phyloP scores from a whole-genome alignment of 2,888 invertebrate species.

The Cordilura impudica region DNA sequence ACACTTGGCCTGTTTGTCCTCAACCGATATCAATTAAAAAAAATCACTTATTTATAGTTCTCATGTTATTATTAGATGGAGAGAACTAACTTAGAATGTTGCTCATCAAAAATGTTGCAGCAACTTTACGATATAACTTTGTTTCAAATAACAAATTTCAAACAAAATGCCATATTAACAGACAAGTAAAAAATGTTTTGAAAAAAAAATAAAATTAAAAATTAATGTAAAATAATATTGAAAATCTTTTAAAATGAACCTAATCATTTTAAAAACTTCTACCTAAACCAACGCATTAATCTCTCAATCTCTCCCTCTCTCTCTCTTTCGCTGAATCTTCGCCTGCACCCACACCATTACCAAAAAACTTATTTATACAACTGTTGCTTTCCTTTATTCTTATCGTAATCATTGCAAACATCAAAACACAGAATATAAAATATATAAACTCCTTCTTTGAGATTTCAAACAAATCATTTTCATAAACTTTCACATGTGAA shows the following conservation, averaged over 20 bases:
- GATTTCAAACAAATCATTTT: conserved; percentile 52
- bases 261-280: neutral
- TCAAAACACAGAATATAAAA: neutral
- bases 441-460: neutral
- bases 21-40: too few relatives aligned
- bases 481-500: conserved; percentile 49
- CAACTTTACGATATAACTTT: neutral
- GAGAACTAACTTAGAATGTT: too few relatives aligned
- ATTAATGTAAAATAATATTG: too few relatives aligned
- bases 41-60: too few relatives aligned
- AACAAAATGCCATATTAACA: too few relatives aligned
- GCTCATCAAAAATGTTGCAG: neutral
- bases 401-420: neutral
- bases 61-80: too few relatives aligned
- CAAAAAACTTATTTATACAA: neutral
- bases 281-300: neutral
- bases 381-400: conserved; percentile 36
- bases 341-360: neutral
- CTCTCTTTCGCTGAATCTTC: too few relatives aligned
- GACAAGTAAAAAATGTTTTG: neutral
- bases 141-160: neutral
- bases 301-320: neutral
- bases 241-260: neutral
- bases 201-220: neutral
- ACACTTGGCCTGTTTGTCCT: too few relatives aligned